Conservation (phyloP, 2,797 vertebrate species). For the Pipistrellus nathusii region DNA sequence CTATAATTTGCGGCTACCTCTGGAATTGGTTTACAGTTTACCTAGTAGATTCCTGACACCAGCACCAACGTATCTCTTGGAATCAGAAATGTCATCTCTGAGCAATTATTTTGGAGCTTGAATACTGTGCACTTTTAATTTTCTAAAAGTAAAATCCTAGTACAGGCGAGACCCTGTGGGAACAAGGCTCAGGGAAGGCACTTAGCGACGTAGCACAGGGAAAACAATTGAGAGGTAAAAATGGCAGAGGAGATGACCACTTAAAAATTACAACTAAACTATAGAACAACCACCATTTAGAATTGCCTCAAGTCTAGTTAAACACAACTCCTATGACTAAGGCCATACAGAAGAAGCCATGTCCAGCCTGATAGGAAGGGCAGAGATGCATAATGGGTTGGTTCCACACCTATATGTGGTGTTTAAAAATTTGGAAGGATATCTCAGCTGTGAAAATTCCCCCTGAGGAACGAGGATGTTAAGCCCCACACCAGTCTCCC, state of each 20-base stretch:
- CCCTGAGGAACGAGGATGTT: neutral
- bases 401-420: neutral
- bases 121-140: constrained; percentile 59
- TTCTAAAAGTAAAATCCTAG: constrained; percentile 61
- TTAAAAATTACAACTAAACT: neutral
- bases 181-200: constrained; percentile 26
- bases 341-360: neutral
- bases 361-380: neutral
- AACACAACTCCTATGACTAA: neutral
- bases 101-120: constrained; percentile 34
- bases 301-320: neutral
- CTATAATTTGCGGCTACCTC: constrained; percentile 13
- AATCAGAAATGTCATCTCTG: constrained; percentile 26
- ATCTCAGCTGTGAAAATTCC: neutral
- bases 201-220: neutral
- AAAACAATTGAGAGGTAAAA: neutral
- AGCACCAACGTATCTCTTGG: constrained; percentile 23
- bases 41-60: neutral
- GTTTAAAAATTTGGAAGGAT: neutral
- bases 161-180: constrained; percentile 38
- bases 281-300: neutral
- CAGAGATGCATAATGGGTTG: neutral
- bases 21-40: neutral
- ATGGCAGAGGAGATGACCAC: neutral
- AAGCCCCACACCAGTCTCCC: neutral